A percentile compares a stretch with the other conserved stretches of the same genome.
Evolutionary conservation across 2,888 invertebrate genomes (phyloP).

Genomic region (Calameuta pallipes): DNA sequence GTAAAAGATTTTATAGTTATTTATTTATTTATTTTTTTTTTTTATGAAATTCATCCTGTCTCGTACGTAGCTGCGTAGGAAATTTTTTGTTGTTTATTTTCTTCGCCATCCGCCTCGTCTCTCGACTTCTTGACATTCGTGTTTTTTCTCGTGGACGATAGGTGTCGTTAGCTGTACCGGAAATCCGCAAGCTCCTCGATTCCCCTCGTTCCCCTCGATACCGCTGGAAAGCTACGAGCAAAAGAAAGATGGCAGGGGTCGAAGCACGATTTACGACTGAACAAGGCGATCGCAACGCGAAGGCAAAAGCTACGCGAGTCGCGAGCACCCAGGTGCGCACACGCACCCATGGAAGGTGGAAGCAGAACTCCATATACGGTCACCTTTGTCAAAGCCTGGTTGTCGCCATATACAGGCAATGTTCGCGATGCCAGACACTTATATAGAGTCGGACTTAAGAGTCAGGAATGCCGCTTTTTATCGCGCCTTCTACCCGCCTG

Average conservation of each 20-base stretch:
- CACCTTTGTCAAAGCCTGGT: conserved; percentile 65
- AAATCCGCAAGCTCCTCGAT: neutral
- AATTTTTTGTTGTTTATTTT: neutral
- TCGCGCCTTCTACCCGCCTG: conserved; percentile 54
- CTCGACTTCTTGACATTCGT: neutral
- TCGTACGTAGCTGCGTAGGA: neutral
- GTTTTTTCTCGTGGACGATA: neutral
- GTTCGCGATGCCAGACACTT: conserved; percentile 64
- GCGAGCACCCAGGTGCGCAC: conserved; percentile 18
- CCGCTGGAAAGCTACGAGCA: neutral
- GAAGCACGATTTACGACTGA: conserved; percentile 42
- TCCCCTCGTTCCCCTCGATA: neutral
- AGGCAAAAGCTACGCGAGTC: conserved; percentile 36
- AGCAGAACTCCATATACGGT: conserved; percentile 63
- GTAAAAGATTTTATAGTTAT: neutral
- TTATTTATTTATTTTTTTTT: neutral
- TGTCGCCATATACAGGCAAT: conserved; percentile 65
- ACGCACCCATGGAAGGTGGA: conserved; percentile 58
- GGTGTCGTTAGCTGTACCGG: neutral
- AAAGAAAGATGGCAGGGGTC: conserved; percentile 25
- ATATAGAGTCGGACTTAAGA: conserved; percentile 61
- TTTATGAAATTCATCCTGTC: neutral
- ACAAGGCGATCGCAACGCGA: conserved; percentile 17
- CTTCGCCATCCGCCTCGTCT: neutral
- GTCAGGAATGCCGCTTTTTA: conserved; percentile 62